phyloP scores from a whole-genome alignment of 2,888 invertebrate genomes.

The Acleris sparsana region DNA sequence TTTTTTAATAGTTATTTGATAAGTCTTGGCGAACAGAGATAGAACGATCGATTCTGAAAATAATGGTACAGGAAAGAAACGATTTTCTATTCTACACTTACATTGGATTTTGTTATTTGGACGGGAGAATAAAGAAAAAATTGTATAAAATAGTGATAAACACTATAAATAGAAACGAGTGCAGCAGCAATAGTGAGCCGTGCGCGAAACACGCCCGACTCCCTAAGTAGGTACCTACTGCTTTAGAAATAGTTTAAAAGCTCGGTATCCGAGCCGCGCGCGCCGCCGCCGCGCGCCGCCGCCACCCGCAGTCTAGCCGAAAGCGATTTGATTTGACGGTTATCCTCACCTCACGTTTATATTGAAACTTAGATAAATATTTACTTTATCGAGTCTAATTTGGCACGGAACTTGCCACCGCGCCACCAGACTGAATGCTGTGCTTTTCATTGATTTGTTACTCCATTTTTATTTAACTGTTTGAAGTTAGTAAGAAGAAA shows the following conservation, averaged over 20 bases:
- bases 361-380: slow-evolving; percentile 83
- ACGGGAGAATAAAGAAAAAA: too few relatives aligned
- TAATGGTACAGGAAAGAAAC: too few relatives aligned
- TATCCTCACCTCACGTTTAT: slow-evolving; percentile 81
- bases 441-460: slow-evolving; percentile 23
- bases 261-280: slow-evolving; percentile 34
- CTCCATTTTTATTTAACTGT: slow-evolving; percentile 12
- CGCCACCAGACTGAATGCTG: slow-evolving; percentile 43
- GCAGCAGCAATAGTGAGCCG: too few relatives aligned
- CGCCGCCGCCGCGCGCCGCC: slow-evolving; percentile 54
- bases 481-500: background rate
- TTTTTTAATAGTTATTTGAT: too few relatives aligned
- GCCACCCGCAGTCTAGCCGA: slow-evolving; percentile 76
- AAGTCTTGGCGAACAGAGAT: too few relatives aligned
- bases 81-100: too few relatives aligned
- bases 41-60: too few relatives aligned
- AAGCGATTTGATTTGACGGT: slow-evolving; percentile 80
- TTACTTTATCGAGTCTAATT: slow-evolving; percentile 81
- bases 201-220: too few relatives aligned
- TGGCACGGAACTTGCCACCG: slow-evolving; percentile 74
- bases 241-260: slow-evolving; percentile 26
- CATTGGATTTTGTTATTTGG: too few relatives aligned
- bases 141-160: too few relatives aligned
- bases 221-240: too few relatives aligned
- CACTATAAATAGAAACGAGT: too few relatives aligned